Evolutionary conservation across 1,140 invertebrate species (phyloP).

Genomic region (Xylocopa sonorina): DNA sequence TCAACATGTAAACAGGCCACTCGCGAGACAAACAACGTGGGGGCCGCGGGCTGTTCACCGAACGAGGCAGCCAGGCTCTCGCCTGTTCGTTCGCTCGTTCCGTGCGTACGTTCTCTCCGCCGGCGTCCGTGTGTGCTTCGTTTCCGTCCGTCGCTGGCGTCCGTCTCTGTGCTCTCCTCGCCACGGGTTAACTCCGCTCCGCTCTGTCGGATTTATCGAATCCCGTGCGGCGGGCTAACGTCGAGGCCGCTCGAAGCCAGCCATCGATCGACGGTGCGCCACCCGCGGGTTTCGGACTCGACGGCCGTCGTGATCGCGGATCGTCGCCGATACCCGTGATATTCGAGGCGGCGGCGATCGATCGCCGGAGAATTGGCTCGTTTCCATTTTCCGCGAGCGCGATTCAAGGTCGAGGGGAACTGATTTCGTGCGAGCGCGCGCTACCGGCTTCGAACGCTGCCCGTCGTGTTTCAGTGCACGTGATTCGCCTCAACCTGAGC

Average conservation of each 20-base stretch:
- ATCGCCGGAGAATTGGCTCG: not conserved
- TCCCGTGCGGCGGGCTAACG: conserved; percentile 36
- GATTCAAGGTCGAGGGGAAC: conserved; percentile 29
- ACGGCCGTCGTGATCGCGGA: too few relatives aligned
- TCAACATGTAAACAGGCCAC: conserved; percentile 83
- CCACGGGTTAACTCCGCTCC: not conserved
- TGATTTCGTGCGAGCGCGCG: not conserved
- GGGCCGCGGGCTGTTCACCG: conserved; percentile 78
- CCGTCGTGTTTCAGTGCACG: not conserved
- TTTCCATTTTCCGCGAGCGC: not conserved
- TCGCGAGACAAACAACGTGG: conserved; percentile 83
- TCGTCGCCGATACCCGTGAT: too few relatives aligned
- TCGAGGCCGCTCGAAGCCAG: not conserved
- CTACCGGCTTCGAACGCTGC: not conserved
- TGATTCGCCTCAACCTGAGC: not conserved
- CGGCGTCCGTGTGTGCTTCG: conserved; percentile 47
- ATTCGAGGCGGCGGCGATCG: conserved; percentile 3
- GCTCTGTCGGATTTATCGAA: conserved; percentile 52
- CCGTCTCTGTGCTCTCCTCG: conserved; percentile 6
- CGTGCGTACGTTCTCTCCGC: conserved; percentile 49
- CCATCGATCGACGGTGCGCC: too few relatives aligned
- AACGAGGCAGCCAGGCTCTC: conserved; percentile 66
- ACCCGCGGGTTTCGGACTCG: too few relatives aligned
- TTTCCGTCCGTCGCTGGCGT: conserved; percentile 45
- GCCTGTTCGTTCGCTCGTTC: conserved; percentile 60